These are phyloP conservation scores for Lepilemur ruficaudatus DNA, from an alignment of 2,797 vertebrate genomes.

Conservation along the genomic window DNA sequence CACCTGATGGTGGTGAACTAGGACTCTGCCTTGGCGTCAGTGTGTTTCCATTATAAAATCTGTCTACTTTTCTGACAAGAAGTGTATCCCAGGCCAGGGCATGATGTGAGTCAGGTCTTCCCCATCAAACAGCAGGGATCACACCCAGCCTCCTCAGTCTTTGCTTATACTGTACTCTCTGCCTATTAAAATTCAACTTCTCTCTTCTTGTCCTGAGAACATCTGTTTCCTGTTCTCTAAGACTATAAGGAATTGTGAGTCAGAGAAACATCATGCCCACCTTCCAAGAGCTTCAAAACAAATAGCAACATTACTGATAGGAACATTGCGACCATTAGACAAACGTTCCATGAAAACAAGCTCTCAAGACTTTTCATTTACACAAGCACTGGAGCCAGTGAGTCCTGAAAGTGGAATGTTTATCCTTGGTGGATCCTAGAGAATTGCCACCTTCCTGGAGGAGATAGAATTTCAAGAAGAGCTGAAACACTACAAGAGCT, in stretches of 20 bases:
- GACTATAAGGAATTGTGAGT: slow-evolving; percentile 59
- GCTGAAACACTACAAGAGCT: not conserved
- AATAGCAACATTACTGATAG: not conserved
- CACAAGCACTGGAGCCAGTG: not conserved
- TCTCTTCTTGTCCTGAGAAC: not conserved
- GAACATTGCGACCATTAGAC: not conserved
- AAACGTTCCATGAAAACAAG: slow-evolving; percentile 45
- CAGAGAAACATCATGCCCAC: not conserved
- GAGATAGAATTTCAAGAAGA: slow-evolving; percentile 5
- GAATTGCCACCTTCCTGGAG: not conserved
- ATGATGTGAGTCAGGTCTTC: not conserved
- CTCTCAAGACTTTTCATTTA: not conserved
- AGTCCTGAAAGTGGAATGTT: not conserved
- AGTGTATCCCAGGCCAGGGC: not conserved
- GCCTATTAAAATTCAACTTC: slow-evolving; percentile 33
- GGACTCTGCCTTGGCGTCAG: not conserved
- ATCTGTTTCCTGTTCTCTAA: slow-evolving; percentile 71
- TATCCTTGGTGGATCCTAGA: not conserved
- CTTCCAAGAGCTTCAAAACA: slow-evolving; percentile 65
- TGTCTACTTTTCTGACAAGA: not conserved
- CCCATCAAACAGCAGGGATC: not conserved
- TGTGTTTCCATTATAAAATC: not conserved
- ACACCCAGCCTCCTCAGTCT: not conserved
- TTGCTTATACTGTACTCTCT: not conserved
- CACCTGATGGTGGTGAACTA: not conserved